These are phyloP conservation scores for Lineus longissimus DNA, from an alignment of 1,140 invertebrate genomes.

Conservation along the genomic window DNA sequence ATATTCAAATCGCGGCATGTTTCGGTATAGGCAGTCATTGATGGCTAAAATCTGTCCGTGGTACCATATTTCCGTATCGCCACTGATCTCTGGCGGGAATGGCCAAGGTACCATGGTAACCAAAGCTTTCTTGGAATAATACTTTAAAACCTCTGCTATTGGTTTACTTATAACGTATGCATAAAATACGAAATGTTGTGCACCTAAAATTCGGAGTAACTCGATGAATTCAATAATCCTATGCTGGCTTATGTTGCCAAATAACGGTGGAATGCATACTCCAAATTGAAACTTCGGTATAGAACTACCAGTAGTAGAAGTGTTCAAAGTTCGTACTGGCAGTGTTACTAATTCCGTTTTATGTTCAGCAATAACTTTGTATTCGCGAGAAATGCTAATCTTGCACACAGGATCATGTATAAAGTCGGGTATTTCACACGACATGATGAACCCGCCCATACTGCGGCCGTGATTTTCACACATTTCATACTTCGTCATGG, in stretches of 20 bases:
- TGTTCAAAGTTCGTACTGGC: background rate
- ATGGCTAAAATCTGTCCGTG: constrained; percentile 27
- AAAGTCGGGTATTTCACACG: constrained; percentile 14
- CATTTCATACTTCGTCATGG: constrained; percentile 23
- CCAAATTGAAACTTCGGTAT: constrained; percentile 14
- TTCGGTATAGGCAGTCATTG: constrained; percentile 29
- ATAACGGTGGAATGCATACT: constrained; percentile 29
- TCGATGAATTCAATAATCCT: constrained; percentile 30
- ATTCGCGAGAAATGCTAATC: background rate
- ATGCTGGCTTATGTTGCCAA: constrained; percentile 17
- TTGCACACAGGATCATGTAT: background rate
- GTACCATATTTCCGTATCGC: constrained; percentile 8
- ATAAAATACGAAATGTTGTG: constrained; percentile 25
- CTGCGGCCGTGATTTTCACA: constrained; percentile 27
- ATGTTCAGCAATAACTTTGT: background rate
- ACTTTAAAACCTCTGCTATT: constrained; percentile 15
- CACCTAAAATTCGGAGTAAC: constrained; percentile 22
- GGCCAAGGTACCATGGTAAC: constrained; percentile 15
- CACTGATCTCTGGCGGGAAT: constrained; percentile 12
- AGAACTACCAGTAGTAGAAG: too few relatives aligned
- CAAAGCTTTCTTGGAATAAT: constrained; percentile 15
- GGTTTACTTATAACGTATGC: constrained; percentile 14
- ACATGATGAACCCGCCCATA: constrained; percentile 24
- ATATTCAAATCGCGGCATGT: constrained; percentile 17
- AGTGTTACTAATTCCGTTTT: background rate